Percentiles rank a stretch among this genome's conserved stretches.
phyloP scores from a whole-genome alignment of 1,140 invertebrate species.

The Mactra quadrangularis region DNA sequence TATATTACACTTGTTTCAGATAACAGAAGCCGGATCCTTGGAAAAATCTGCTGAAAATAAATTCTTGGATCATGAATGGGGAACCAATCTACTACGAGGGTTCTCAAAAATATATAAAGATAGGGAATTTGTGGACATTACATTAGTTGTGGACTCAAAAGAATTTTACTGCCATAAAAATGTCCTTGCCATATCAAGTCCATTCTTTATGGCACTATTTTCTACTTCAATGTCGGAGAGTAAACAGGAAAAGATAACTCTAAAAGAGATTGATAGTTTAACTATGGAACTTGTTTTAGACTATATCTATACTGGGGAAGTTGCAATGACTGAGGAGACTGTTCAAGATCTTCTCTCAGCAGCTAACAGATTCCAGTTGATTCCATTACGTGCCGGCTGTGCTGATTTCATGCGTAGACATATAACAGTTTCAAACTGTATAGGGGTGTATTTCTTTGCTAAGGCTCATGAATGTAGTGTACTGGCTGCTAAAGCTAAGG shows the following conservation, averaged over 20 bases:
- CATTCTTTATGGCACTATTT: constrained; percentile 86
- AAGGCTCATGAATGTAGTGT: constrained; percentile 80
- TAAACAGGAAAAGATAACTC: constrained; percentile 83
- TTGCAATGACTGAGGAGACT: constrained; percentile 85
- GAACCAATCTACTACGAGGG: constrained; percentile 81
- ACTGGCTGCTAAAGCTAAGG: constrained; percentile 79
- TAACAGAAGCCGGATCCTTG: constrained; percentile 55
- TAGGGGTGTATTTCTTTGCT: constrained; percentile 82
- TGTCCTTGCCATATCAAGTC: constrained; percentile 85
- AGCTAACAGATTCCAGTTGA: constrained; percentile 86
- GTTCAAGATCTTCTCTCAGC: constrained; percentile 86
- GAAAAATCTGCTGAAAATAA: constrained; percentile 67
- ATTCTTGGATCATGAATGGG: constrained; percentile 74
- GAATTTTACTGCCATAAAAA: constrained; percentile 85
- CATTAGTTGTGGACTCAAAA: constrained; percentile 82
- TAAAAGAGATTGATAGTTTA: constrained; percentile 85
- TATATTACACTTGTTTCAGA: too few relatives aligned
- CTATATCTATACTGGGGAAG: constrained; percentile 86
- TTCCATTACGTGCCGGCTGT: constrained; percentile 79
- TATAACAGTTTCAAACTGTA: constrained; percentile 80
- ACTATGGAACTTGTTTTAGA: constrained; percentile 85
- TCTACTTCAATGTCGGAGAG: constrained; percentile 84
- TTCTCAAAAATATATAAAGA: constrained; percentile 85
- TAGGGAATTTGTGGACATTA: constrained; percentile 85
- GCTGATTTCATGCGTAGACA: constrained; percentile 82